Evolutionary conservation across 2,113 vertebrate genomes (phyloP), one percentile per base, ranked within the genome.

Genomic region (Solenodon paradoxus): DNA sequence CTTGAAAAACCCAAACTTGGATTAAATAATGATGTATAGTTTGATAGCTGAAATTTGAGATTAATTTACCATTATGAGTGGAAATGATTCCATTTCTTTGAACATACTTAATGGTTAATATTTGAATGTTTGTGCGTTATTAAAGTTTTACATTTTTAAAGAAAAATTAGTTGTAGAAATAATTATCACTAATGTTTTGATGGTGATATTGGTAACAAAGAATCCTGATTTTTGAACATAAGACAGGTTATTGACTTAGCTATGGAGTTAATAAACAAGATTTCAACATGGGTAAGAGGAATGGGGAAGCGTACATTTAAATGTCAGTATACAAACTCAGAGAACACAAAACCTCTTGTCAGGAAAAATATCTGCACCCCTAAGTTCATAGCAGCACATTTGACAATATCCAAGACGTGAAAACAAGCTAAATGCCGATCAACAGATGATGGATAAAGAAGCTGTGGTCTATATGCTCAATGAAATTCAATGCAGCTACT

Each of bases 11-110:
- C 5, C 11, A 87, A 47, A 15, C 3, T 10, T 87, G 63, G 22
- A 74, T 77, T 87, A 87, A 83, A 80, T 51, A 80, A 7, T 51
- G 17, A 35, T 88, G 66, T 11, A 49, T 85, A 68, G n/a, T n/a
- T n/a, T n/a, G n/a, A 32, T 90, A 11, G n/a, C 38, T 90, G 55
- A 92, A 68, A 72, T 78, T 88, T 93, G 55, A 92, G 26, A 66
- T 77, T 16, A 78, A 40, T 72, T 87, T 78, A 49, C 28, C 5
- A 12, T 47, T 90, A 35, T 87, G 17, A 82, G 49, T 69, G 74
- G 35, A 83, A 92, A n/a, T 42, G 19, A 7, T 92, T 93, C 32
- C 19, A 78, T 79, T 86, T 94, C 8, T 64, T 81, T 88, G 47
- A 77, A 92, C 30, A 88, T 49, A 74, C 61, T 88, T 79, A 35